Evolutionary conservation across 2,797 vertebrate genomes (phyloP).

Genomic region (Cynopterus sphinx): DNA sequence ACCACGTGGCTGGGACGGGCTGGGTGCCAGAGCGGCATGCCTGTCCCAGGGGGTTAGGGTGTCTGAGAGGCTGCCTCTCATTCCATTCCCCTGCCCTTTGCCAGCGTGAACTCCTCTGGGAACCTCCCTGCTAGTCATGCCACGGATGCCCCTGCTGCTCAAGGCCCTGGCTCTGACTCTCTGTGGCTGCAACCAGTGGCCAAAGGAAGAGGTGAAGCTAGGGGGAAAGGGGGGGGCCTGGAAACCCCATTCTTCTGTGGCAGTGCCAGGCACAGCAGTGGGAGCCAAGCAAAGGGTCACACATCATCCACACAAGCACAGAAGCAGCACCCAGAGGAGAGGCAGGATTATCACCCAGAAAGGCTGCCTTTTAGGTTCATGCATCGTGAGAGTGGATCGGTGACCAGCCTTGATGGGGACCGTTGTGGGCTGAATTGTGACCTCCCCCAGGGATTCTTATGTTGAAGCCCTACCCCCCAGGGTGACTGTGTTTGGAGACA

Average conservation of each 20-base stretch:
- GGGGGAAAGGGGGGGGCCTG: not conserved
- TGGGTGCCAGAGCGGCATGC: fast-evolving
- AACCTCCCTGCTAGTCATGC: not conserved
- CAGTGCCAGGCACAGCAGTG: not conserved
- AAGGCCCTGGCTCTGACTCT: not conserved
- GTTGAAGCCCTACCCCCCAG: not conserved
- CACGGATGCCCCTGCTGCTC: not conserved
- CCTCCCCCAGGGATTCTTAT: not conserved
- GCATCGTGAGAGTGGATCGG: not conserved
- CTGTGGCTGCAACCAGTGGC: not conserved
- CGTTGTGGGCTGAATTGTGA: not conserved
- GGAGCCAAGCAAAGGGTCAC: not conserved
- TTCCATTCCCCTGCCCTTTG: not conserved
- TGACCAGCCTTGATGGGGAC: not conserved
- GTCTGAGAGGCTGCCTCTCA: slow-evolving; percentile 5
- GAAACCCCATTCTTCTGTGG: not conserved
- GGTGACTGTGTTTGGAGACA: not conserved
- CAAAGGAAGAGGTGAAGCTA: not conserved
- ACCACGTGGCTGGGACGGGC: not conserved
- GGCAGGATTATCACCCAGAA: not conserved
- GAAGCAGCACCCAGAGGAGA: not conserved
- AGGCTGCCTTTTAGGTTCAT: not conserved
- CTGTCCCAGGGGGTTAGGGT: not conserved
- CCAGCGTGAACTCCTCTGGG: not conserved
- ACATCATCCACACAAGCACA: not conserved